phyloP scores from a whole-genome alignment of 2,888 invertebrate species.

The Lysandra bellargus region DNA sequence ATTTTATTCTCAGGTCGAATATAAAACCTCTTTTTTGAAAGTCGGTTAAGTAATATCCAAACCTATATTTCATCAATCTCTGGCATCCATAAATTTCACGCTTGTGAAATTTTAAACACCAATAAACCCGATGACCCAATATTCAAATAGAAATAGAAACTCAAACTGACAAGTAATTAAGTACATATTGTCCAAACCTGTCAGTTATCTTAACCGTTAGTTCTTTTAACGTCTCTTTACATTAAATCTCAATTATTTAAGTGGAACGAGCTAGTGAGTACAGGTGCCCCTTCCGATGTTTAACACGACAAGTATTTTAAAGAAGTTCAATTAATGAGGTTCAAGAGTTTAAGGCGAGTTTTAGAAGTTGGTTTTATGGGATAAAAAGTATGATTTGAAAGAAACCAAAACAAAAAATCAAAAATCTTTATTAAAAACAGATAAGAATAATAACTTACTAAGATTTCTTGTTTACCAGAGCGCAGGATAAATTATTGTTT shows the following conservation, averaged over 20 bases:
- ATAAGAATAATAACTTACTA: too few species aligned
- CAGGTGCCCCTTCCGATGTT: neutral
- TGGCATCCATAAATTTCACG: neutral
- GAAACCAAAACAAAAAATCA: too few species aligned
- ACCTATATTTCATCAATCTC: neutral
- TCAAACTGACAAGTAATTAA: neutral
- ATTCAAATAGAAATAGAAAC: neutral
- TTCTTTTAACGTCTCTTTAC: conserved; percentile 27
- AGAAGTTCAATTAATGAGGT: neutral
- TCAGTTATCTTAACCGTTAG: conserved; percentile 15
- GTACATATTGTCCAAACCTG: neutral
- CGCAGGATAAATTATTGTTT: too few species aligned
- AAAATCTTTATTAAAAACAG: too few species aligned
- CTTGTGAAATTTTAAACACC: neutral
- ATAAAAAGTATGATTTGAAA: neutral
- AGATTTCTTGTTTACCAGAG: too few species aligned
- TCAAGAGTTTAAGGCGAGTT: neutral
- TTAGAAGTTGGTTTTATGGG: neutral
- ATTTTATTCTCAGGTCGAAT: too few species aligned
- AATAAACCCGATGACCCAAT: neutral
- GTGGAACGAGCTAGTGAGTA: neutral
- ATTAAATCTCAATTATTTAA: conserved; percentile 30
- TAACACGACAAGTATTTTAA: conserved; percentile 1
- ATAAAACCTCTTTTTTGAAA: too few species aligned
- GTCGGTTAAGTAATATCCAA: too few species aligned